Evolutionary conservation across 1,140 invertebrate species (phyloP), one percentile per base, ranked within the genome.

Genomic region (Trachymyrmex cornetzi): DNA sequence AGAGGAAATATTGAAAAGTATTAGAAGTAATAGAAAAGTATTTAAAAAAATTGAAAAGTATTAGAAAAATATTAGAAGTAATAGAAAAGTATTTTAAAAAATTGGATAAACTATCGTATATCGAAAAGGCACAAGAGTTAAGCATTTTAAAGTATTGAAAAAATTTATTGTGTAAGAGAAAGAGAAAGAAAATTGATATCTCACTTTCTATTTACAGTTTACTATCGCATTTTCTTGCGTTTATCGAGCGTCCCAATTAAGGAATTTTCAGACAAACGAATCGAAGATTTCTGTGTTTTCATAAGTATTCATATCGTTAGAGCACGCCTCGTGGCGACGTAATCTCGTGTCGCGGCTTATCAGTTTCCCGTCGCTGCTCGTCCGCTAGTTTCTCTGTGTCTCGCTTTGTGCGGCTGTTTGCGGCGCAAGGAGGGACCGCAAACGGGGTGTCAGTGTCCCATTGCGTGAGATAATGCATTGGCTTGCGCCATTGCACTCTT

Each of bases 401-500:
- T 87, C 88, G 86, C 86, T 89, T 92, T 92, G 86, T 91, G 90
- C 88, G 61, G 88, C 86, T 90, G 89, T 89, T 87, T 86, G 88
- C 87, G 87, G 92, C 92, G 84, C 92, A 91, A 67, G 27, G 64
- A 88, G 80, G 87, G 81, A 93, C 92, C 92, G 79, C 92, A 93
- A 92, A 93, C 89, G 85, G 90, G 92, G 92, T 92, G 92, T 93
- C 92, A 89, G 86, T 92, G 92, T 92, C 85, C 90, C 92, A 91
- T 92, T 92, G 91, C 92, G 90, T 91, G 92, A 93, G 91, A 93
- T 91, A 92, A 92, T 92, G 87, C 91, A 72, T 89, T 85, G 88
- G 82, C 86, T 90, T 87, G 89, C 89, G 86, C 77, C 77, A 50
- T 81, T 88, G 86, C 87, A 86, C 81, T 91, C 89, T 88, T 86